These are phyloP conservation scores for Microcebus tavaratra DNA, from an alignment of 2,113 vertebrate species.

Conservation along the genomic window DNA sequence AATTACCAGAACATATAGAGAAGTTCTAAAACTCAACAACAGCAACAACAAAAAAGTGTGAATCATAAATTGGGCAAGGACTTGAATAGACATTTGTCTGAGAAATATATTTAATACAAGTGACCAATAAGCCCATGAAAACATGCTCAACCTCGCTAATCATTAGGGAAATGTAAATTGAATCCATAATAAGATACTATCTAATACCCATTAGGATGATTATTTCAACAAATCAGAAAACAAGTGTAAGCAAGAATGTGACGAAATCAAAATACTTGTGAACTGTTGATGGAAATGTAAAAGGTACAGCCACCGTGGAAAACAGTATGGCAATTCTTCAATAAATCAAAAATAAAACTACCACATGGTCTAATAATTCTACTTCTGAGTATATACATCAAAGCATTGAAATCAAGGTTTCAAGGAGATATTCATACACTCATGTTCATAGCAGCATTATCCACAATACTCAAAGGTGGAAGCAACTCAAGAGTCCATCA, in stretches of 20 bases:
- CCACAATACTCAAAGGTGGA: neutral
- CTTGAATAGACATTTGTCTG: neutral
- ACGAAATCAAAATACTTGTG: neutral
- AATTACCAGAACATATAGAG: neutral
- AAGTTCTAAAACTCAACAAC: neutral
- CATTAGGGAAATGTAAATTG: neutral
- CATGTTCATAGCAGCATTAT: neutral
- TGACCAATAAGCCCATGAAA: neutral
- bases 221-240: neutral
- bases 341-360: neutral
- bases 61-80: neutral
- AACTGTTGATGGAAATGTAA: neutral
- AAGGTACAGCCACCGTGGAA: neutral
- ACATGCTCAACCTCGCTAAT: neutral
- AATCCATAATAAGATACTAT: neutral
- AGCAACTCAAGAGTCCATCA: neutral
- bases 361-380: neutral
- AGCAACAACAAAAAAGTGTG: neutral
- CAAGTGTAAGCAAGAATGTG: accelerated
- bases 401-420: neutral
- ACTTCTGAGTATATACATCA: neutral
- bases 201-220: neutral
- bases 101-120: no score
- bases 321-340: neutral
- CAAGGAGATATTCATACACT: neutral